Conservation (phyloP, 1,140 invertebrate species). For the Bombus vancouverensis region DNA sequence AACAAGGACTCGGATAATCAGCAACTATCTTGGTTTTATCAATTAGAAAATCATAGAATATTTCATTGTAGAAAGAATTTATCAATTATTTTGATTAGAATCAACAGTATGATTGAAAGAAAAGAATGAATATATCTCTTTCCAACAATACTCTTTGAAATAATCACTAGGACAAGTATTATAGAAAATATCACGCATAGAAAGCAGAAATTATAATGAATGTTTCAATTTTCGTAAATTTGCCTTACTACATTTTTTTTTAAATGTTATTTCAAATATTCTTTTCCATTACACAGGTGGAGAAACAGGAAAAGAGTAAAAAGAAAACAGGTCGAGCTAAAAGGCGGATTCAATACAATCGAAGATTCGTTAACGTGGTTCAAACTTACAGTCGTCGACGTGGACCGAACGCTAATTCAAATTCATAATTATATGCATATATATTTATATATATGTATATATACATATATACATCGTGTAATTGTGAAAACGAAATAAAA, state of each 20-base stretch:
- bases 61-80: no score
- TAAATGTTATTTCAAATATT: conserved; percentile 22
- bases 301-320: conserved; percentile 99
- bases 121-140: no score
- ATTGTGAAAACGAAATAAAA: conserved; percentile 37
- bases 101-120: no score
- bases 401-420: conserved; percentile 98
- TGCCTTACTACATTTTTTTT: background rate
- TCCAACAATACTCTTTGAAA: no score
- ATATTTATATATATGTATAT: background rate
- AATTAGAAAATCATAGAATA: no score
- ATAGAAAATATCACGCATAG: no score
- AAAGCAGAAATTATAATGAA: background rate
- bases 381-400: conserved; percentile 96
- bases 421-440: conserved; percentile 70
- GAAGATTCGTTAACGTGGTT: conserved; percentile 98
- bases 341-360: conserved; percentile 99
- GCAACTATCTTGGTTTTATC: no score
- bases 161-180: no score
- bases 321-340: conserved; percentile 99
- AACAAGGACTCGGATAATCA: no score
- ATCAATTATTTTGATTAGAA: no score
- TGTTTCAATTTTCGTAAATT: background rate
- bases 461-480: background rate
- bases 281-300: conserved; percentile 85